A percentile compares a stretch with the other conserved stretches of the same genome.
phyloP scores from a whole-genome alignment of 2,113 vertebrate species.

The Epinephelus moara region DNA sequence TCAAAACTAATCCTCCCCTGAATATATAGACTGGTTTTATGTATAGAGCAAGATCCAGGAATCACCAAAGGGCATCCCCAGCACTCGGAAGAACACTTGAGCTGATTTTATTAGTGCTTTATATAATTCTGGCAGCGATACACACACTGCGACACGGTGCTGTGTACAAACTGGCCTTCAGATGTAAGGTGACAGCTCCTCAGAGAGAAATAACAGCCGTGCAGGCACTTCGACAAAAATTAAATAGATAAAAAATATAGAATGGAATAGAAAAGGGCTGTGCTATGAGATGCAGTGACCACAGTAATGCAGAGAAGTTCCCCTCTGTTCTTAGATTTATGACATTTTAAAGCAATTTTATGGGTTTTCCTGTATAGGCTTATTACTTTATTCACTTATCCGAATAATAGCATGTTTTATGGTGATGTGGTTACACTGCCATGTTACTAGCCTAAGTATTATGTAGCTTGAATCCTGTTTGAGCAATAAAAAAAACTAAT shows the following conservation, averaged over 20 bases:
- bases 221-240: slow-evolving; percentile 84
- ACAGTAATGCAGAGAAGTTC: slow-evolving; percentile 19
- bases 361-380: slow-evolving; percentile 35
- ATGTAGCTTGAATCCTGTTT: slow-evolving; percentile 4
- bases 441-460: slow-evolving; percentile 18
- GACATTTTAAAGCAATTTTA: slow-evolving; percentile 59
- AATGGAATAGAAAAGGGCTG: slow-evolving; percentile 40
- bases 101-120: slow-evolving; percentile 93
- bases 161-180: slow-evolving; percentile 90
- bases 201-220: slow-evolving; percentile 85
- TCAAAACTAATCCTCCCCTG: slow-evolving; percentile 91
- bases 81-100: slow-evolving; percentile 91
- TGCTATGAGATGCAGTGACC: slow-evolving; percentile 21
- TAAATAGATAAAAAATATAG: slow-evolving; percentile 62
- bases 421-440: slow-evolving; percentile 39
- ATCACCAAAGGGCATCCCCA: slow-evolving; percentile 91
- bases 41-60: slow-evolving; percentile 88
- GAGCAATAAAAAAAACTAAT: slow-evolving; percentile 29
- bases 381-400: slow-evolving; percentile 56
- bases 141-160: slow-evolving; percentile 78
- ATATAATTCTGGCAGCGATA: slow-evolving; percentile 91
- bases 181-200: slow-evolving; percentile 91
- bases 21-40: slow-evolving; percentile 91
- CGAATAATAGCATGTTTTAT: slow-evolving; percentile 42
- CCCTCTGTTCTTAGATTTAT: slow-evolving; percentile 45